A percentile compares a stretch with the other conserved stretches of the same genome.
Evolutionary conservation across 2,113 vertebrate species (phyloP).

Genomic region (Epinephelus cyanopodus): DNA sequence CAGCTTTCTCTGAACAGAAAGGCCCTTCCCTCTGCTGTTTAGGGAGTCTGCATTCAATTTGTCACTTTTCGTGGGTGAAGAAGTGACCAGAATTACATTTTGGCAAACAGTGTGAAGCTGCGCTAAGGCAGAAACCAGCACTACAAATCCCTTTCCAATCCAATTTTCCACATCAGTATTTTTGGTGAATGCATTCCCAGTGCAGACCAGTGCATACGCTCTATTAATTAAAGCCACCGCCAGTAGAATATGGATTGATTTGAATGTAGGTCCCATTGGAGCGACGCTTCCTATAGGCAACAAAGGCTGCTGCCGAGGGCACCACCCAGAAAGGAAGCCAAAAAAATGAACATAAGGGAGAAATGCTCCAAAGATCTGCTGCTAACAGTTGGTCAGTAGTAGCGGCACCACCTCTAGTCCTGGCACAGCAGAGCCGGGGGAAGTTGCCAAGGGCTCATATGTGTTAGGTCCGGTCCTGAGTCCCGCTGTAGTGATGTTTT

Average conservation of each 20-base stretch:
- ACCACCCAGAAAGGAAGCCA: too few relatives aligned
- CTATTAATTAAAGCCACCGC: slow-evolving; percentile 40
- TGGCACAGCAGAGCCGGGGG: too few relatives aligned
- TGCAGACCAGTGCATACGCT: slow-evolving; percentile 26
- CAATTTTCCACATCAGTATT: slow-evolving; percentile 65
- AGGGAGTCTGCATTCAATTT: slow-evolving; percentile 19
- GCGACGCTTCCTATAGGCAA: too few relatives aligned
- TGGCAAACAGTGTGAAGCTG: slow-evolving; percentile 17
- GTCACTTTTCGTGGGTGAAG: slow-evolving; percentile 24
- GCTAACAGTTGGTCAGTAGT: too few relatives aligned
- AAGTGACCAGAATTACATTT: slow-evolving; percentile 30
- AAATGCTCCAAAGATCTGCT: too few relatives aligned
- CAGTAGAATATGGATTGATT: slow-evolving; percentile 16
- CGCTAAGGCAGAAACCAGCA: neutral
- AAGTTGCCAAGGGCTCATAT: too few relatives aligned
- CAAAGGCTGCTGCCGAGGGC: too few relatives aligned
- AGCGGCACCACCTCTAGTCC: too few relatives aligned
- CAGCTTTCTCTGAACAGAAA: neutral
- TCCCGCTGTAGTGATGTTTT: neutral
- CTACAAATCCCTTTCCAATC: slow-evolving; percentile 44
- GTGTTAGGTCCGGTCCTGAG: too few relatives aligned
- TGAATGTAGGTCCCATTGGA: neutral
- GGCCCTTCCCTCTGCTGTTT: neutral
- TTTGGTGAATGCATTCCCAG: slow-evolving; percentile 21
- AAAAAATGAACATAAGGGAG: too few relatives aligned